Conservation (phyloP, 1,140 invertebrate species). For the Aplysia californica region DNA sequence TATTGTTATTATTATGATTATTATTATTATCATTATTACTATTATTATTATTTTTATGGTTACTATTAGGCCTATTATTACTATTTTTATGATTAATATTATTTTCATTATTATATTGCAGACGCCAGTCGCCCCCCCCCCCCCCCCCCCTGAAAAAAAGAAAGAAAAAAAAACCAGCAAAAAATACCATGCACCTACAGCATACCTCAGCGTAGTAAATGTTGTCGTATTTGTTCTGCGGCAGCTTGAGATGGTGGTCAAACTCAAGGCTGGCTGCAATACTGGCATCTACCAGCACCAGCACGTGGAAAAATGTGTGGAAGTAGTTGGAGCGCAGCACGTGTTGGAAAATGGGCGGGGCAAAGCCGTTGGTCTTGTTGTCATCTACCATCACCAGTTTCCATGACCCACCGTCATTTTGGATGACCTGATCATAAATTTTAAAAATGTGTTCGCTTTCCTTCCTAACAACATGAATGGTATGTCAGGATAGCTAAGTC, state of each 20-base stretch:
- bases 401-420: constrained; percentile 75
- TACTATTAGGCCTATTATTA: no score
- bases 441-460: background rate
- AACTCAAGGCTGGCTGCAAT: constrained; percentile 97
- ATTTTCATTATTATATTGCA: background rate
- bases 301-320: constrained; percentile 91
- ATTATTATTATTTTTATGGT: background rate
- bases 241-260: constrained; percentile 87
- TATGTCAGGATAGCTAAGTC: no score
- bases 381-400: constrained; percentile 95
- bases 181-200: background rate
- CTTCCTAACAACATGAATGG: background rate
- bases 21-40: background rate
- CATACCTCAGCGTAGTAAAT: constrained; percentile 94
- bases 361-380: constrained; percentile 90
- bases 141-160: no score
- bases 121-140: background rate
- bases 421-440: constrained; percentile 77
- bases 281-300: constrained; percentile 95
- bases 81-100: background rate
- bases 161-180: background rate
- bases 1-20: background rate
- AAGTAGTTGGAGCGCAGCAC: constrained; percentile 89
- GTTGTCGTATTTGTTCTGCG: constrained; percentile 79
- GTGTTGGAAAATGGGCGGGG: constrained; percentile 83